These are phyloP conservation scores for Cygnus olor DNA, from an alignment of 2,797 vertebrate genomes.

Conservation along the genomic window DNA sequence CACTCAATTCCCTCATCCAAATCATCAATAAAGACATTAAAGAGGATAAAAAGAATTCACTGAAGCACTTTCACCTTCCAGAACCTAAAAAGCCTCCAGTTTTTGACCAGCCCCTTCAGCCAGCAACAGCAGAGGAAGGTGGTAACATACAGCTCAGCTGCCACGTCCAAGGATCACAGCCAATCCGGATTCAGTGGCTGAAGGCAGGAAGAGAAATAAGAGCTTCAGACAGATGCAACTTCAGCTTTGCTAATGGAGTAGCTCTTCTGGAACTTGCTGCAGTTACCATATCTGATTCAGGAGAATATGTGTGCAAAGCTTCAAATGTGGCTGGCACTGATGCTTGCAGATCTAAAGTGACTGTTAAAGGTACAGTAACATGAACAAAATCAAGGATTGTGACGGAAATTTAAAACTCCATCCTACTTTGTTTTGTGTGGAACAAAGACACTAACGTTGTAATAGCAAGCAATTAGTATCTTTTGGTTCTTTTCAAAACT, in stretches of 20 bases:
- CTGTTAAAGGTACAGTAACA: constrained; percentile 87
- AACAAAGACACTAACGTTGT: background rate
- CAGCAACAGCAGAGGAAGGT: constrained; percentile 84
- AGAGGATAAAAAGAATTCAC: background rate
- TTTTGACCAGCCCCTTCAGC: constrained; percentile 90
- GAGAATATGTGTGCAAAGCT: constrained; percentile 96
- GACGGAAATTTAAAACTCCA: background rate
- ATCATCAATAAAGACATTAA: too few species aligned
- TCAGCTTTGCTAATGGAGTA: constrained; percentile 88
- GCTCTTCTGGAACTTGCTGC: constrained; percentile 87
- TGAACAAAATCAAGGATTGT: background rate
- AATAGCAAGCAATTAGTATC: background rate
- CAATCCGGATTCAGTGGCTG: constrained; percentile 94
- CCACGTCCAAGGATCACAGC: constrained; percentile 89
- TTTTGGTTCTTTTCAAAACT: background rate
- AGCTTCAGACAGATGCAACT: constrained; percentile 84
- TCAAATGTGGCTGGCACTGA: constrained; percentile 90
- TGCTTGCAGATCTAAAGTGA: constrained; percentile 91
- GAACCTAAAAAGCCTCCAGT: constrained; percentile 91
- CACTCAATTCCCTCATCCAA: too few species aligned
- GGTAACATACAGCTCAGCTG: constrained; percentile 88
- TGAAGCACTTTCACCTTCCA: constrained; percentile 73
- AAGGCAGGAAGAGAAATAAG: constrained; percentile 92
- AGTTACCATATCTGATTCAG: constrained; percentile 84
- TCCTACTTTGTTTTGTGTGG: background rate